These are phyloP conservation scores for Hoplodrina ambigua DNA, from an alignment of 2,888 invertebrate species.

Conservation along the genomic window DNA sequence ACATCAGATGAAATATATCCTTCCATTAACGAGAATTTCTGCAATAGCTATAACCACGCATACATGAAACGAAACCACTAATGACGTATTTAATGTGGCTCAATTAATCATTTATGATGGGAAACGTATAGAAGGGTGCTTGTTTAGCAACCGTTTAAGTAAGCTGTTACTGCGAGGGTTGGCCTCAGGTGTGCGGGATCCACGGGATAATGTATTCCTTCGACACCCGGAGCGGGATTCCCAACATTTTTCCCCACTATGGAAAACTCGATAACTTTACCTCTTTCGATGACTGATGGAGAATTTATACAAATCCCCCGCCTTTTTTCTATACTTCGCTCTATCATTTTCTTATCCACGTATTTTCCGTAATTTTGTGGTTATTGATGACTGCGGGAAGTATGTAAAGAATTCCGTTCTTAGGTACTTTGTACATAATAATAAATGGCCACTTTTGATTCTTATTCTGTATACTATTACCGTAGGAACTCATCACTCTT, in stretches of 20 bases:
- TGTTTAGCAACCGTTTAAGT: constrained; percentile 45
- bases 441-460: constrained; percentile 18
- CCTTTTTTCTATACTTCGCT: constrained; percentile 29
- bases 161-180: constrained; percentile 56
- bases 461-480: constrained; percentile 10
- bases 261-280: constrained; percentile 53
- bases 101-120: constrained; percentile 58
- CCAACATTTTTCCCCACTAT: constrained; percentile 41
- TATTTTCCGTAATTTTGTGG: constrained; percentile 32
- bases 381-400: constrained; percentile 22
- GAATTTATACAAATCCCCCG: constrained; percentile 58
- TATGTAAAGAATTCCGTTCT: constrained; percentile 1
- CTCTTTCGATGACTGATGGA: constrained; percentile 55
- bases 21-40: constrained; percentile 43
- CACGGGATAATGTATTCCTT: constrained; percentile 73
- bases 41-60: constrained; percentile 16
- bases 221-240: constrained; percentile 41
- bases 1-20: constrained; percentile 47
- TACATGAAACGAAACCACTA: constrained; percentile 34
- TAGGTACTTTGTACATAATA: constrained; percentile 10
- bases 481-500: constrained; percentile 24
- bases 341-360: constrained; percentile 38
- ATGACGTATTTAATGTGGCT: constrained; percentile 44
- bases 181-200: constrained; percentile 58
- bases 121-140: constrained; percentile 36